Percentiles rank a stretch among this genome's conserved stretches.
These are phyloP conservation scores for Leptodactylus fuscus DNA, from an alignment of 2,113 vertebrate genomes.

Conservation along the genomic window DNA sequence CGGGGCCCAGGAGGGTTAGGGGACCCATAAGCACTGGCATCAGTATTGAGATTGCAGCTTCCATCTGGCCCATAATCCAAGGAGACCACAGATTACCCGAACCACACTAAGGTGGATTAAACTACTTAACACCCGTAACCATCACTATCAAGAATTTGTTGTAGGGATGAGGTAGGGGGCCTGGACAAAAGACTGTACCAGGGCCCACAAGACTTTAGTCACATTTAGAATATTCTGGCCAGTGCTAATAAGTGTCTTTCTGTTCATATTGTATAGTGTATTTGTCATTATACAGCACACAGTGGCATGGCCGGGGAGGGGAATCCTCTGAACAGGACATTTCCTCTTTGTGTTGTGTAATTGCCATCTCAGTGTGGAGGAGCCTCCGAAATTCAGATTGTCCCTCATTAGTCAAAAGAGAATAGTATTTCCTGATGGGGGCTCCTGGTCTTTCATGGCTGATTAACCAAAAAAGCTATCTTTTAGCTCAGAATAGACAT, in stretches of 20 bases:
- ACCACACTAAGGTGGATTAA: too few relatives aligned
- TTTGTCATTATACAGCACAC: neutral
- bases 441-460: slow-evolving; percentile 37
- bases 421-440: slow-evolving; percentile 54
- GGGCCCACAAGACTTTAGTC: too few relatives aligned
- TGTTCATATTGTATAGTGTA: neutral
- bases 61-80: too few relatives aligned
- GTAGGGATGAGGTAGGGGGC: too few relatives aligned
- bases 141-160: too few relatives aligned
- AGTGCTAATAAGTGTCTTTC: neutral
- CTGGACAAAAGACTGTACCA: too few relatives aligned
- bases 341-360: slow-evolving; percentile 42
- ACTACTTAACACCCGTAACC: too few relatives aligned
- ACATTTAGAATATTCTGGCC: neutral
- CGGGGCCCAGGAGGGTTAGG: too few relatives aligned
- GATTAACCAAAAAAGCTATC: slow-evolving; percentile 48
- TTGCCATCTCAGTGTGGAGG: slow-evolving; percentile 27
- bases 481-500: slow-evolving; percentile 19
- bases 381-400: slow-evolving; percentile 48
- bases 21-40: too few relatives aligned
- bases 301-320: neutral
- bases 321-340: neutral
- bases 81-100: too few relatives aligned
- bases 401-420: slow-evolving; percentile 51
- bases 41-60: too few relatives aligned